phyloP scores from a whole-genome alignment of 2,113 vertebrate genomes.

The Ceuthmochares aereus region DNA sequence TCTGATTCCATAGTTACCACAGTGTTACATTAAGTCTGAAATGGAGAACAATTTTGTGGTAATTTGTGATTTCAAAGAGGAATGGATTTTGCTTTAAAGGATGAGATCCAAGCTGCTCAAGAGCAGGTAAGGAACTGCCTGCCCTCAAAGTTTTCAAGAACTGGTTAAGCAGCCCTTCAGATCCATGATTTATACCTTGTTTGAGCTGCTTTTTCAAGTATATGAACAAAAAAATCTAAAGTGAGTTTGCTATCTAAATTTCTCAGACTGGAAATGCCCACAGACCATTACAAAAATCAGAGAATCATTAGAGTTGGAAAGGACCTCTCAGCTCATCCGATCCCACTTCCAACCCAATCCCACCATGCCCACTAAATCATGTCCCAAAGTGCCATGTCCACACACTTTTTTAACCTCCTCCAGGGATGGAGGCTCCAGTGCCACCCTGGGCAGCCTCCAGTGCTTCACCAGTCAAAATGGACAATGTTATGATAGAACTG shows the following conservation, averaged over 20 bases:
- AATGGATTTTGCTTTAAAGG: neutral
- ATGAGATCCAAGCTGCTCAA: neutral
- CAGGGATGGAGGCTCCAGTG: too few species aligned
- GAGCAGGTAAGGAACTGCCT: neutral
- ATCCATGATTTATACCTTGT: neutral
- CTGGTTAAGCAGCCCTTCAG: neutral
- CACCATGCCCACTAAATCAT: too few species aligned
- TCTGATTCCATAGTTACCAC: neutral
- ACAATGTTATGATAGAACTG: neutral
- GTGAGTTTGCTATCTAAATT: neutral
- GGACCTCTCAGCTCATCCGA: too few species aligned
- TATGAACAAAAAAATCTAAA: neutral
- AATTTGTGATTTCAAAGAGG: neutral
- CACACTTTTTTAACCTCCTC: too few species aligned
- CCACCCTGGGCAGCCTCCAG: too few species aligned
- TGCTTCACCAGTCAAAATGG: neutral
- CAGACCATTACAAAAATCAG: neutral
- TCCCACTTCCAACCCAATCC: too few species aligned
- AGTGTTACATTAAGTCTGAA: neutral
- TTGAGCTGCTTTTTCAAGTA: neutral
- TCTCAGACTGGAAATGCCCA: neutral
- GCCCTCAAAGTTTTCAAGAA: neutral
- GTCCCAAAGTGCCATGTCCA: too few species aligned
- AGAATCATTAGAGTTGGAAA: too few species aligned
- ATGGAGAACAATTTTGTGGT: neutral